Evolutionary conservation across 2,888 invertebrate genomes (phyloP).

Genomic region (Elegia similella): DNA sequence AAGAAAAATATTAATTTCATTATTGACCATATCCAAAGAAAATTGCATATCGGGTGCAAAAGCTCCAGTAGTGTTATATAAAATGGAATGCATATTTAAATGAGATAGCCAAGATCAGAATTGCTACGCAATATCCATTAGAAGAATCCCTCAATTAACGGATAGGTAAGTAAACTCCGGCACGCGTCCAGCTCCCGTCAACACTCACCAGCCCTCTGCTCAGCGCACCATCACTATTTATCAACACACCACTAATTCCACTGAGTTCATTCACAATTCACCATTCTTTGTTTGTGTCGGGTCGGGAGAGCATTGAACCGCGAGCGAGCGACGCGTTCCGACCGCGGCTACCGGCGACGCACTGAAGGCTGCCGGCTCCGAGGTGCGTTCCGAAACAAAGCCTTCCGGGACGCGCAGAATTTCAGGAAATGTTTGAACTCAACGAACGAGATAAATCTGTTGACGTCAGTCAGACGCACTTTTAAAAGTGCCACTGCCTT

Average conservation of each 20-base stretch:
- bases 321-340: conserved; percentile 19
- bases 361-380: conserved; percentile 36
- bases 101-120: too few relatives aligned
- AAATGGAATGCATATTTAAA: too few relatives aligned
- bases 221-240: conserved; percentile 44
- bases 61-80: too few relatives aligned
- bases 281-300: conserved; percentile 22
- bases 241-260: conserved; percentile 29
- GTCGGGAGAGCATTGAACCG: conserved; percentile 33
- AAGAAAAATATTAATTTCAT: too few relatives aligned
- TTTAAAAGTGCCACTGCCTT: too few relatives aligned
- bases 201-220: conserved; percentile 43
- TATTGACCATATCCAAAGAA: too few relatives aligned
- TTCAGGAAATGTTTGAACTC: conserved; percentile 15
- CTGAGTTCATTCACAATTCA: conserved; percentile 5
- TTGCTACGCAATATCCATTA: background rate
- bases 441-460: background rate
- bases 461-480: too few relatives aligned
- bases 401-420: conserved; percentile 20
- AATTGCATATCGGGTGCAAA: too few relatives aligned
- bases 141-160: conserved; percentile 29
- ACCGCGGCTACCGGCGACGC: conserved; percentile 42
- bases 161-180: conserved; percentile 48
- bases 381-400: conserved; percentile 38
- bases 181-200: conserved; percentile 37